Base-by-base conservation (phyloP, 2,113 vertebrate genomes). In the Cygnus buccinator region DNA sequence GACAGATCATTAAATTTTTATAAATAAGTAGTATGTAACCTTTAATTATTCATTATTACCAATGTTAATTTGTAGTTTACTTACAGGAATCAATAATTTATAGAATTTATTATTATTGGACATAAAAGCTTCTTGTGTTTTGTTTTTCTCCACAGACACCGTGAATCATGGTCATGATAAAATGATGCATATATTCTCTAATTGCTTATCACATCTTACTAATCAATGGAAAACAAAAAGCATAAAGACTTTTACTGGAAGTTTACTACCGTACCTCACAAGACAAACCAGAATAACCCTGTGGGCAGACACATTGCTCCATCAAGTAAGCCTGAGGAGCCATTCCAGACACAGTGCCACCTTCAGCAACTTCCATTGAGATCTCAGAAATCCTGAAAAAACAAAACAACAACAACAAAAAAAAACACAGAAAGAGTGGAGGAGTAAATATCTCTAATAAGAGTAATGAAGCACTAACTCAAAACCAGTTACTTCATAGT, bases 321-420 rank as follows among this genome's bases (percentile, higher is more conserved):
- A 99, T 99, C 96, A 99, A 94, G 87, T 97, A 95, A 63, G 99
- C 99, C 41, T 92, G 97, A 91, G 99, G 98, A 46, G 97, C 98
- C 89, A 97, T 96, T 52, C 96, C 94, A 7, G 98, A 98, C 7
- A 98, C 90, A 6, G 33, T 74, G 37, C 99, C 98, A 5, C 90
- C 94, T 88, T 99, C 98, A 37, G 99, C 99, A 62, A 99, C 98
- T 43, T 99, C 99, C 92, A 99, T 77, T 13, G 98, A 98, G 85
- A 99, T 99, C 97, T 99, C 99, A 55, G 99, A 99, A 98, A 99
- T 99, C 90, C 99, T 99, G 94, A 9, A 91, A 81, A 35, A 77
- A 37, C 37, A 43, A 71, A 41, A 29, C 9, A 37, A 21, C 21
- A 46, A 46, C 2, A 44, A 46, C 20, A 11, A 91, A 81, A 35